Evolutionary conservation across 2,113 vertebrate genomes (phyloP).

Genomic region (Catharus minimus): DNA sequence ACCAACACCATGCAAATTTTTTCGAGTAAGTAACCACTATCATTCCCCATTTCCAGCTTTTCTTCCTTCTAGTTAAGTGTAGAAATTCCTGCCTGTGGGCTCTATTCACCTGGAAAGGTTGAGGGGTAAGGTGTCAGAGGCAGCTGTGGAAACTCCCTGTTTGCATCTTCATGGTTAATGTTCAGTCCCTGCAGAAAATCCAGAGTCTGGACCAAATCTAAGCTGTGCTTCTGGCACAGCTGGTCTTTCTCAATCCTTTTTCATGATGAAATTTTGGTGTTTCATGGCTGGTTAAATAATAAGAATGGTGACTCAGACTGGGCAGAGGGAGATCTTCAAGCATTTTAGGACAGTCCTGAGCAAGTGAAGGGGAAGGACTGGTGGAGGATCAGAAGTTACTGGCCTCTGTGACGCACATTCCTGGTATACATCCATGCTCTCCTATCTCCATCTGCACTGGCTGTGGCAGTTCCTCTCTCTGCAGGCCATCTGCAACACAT

Average conservation of each 20-base stretch:
- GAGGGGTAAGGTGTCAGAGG: not conserved
- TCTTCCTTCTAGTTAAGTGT: not conserved
- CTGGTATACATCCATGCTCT: not conserved
- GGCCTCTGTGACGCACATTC: not conserved
- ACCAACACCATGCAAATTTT: not conserved
- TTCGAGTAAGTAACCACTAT: not conserved
- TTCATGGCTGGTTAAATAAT: not conserved
- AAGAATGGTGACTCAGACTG: not conserved
- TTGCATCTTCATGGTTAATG: not conserved
- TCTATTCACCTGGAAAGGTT: not conserved
- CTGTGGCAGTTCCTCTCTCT: not conserved
- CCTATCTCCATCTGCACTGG: rapidly evolving
- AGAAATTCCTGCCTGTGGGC: not conserved
- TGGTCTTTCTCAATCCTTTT: not conserved
- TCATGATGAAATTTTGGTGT: not conserved
- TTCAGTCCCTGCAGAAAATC: not conserved
- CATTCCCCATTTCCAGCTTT: not conserved
- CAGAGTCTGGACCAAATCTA: not conserved
- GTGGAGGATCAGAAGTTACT: not conserved
- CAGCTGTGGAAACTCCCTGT: not conserved
- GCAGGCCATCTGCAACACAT: not conserved
- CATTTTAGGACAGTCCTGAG: not conserved
- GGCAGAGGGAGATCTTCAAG: not conserved
- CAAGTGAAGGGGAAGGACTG: not conserved
- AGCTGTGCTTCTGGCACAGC: not conserved